These are phyloP conservation scores for Aleiodes sp. DNA, from an alignment of 1,140 invertebrate genomes.

Conservation along the genomic window DNA sequence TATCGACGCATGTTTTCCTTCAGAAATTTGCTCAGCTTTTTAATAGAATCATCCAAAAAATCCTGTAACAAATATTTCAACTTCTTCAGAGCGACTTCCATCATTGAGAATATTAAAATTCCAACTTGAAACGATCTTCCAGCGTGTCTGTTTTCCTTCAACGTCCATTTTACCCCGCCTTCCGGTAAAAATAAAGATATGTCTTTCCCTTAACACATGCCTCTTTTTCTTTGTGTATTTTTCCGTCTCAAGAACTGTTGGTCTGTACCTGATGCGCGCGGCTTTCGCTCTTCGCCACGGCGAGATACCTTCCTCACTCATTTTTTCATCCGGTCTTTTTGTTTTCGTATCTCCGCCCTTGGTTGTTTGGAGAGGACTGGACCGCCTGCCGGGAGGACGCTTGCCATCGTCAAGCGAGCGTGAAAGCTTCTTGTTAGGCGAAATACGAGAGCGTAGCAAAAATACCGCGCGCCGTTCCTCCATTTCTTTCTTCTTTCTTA, in stretches of 20 bases:
- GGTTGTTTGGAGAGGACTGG: constrained; percentile 37
- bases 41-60: too few species aligned
- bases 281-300: neutral
- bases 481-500: constrained; percentile 3
- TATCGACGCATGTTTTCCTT: too few species aligned
- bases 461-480: constrained; percentile 20
- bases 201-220: neutral
- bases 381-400: constrained; percentile 28
- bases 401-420: constrained; percentile 37
- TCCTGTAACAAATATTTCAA: too few species aligned
- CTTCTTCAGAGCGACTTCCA: too few species aligned
- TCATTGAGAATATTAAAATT: too few species aligned
- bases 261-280: constrained; percentile 5
- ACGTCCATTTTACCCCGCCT: too few species aligned
- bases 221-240: neutral
- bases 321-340: neutral
- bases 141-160: too few species aligned
- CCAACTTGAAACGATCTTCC: too few species aligned
- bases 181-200: neutral
- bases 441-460: constrained; percentile 35
- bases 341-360: neutral
- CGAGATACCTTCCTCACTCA: neutral
- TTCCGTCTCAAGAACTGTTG: constrained; percentile 5
- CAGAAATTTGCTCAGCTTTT: too few species aligned
- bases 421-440: constrained; percentile 40